Evolutionary conservation across 2,797 vertebrate genomes (phyloP).

Genomic region (Alcedo atthis): DNA sequence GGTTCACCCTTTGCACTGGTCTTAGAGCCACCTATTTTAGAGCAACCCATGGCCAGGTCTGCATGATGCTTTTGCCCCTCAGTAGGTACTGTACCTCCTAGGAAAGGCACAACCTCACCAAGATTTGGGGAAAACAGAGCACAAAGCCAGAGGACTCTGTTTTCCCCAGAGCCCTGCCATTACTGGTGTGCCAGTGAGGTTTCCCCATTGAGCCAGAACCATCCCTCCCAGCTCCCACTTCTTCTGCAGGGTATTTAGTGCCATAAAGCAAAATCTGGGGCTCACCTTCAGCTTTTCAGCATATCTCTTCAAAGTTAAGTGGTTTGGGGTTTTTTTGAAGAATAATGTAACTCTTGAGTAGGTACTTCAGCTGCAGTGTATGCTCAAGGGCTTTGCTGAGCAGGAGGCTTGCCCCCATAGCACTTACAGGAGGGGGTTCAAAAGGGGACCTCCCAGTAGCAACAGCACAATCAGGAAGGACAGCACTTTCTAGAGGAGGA

Average conservation of each 20-base stretch:
- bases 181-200: not conserved
- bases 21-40: not conserved
- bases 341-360: not conserved
- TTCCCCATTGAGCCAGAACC: not conserved
- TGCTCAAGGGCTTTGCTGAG: not conserved
- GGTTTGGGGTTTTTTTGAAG: not conserved
- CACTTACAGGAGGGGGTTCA: not conserved
- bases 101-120: not conserved
- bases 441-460: not conserved
- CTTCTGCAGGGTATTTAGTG: not conserved
- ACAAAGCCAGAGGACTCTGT: not conserved
- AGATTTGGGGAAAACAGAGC: not conserved
- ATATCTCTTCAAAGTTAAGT: not conserved
- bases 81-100: not conserved
- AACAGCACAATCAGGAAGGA: not conserved
- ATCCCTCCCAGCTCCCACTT: not conserved
- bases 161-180: not conserved
- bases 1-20: fast-evolving
- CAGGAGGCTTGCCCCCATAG: not conserved
- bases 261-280: not conserved
- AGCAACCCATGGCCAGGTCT: not conserved
- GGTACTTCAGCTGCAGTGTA: not conserved
- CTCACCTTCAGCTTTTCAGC: not conserved
- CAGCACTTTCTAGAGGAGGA: not conserved
- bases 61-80: not conserved